Conservation (phyloP, 2,888 invertebrate species). For the Masnerella sp. region DNA sequence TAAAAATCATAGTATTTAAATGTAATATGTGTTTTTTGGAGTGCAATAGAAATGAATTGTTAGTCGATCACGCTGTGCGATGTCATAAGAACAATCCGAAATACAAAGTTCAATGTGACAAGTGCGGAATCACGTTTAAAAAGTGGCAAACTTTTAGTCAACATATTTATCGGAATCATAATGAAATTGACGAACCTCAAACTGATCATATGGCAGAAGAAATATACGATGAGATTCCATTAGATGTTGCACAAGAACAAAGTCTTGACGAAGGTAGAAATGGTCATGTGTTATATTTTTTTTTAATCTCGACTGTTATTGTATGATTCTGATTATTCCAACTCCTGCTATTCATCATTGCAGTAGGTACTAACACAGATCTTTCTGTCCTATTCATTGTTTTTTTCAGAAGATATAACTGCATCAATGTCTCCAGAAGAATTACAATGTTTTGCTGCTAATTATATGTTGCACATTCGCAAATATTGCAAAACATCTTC, state of each 20-base stretch:
- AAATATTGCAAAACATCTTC: constrained; percentile 12
- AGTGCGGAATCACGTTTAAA: neutral
- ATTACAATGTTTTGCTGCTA: constrained; percentile 14
- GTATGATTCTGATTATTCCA: no score
- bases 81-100: constrained; percentile 4
- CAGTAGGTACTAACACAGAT: no score
- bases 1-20: neutral
- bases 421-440: constrained; percentile 6
- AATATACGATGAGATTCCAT: neutral
- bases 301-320: no score
- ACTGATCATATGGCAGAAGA: neutral
- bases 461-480: constrained; percentile 16
- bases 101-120: constrained; percentile 2
- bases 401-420: constrained; percentile 11
- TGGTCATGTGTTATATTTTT: no score
- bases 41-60: constrained; percentile 4
- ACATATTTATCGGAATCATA: constrained; percentile 6
- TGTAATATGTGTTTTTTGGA: constrained; percentile 7
- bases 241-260: neutral
- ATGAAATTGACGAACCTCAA: neutral
- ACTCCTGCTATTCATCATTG: no score
- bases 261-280: neutral
- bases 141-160: constrained; percentile 4
- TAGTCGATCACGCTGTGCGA: neutral
- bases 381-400: neutral